phyloP scores from a whole-genome alignment of 2,888 invertebrate species.

The Drosophila koepferae region DNA sequence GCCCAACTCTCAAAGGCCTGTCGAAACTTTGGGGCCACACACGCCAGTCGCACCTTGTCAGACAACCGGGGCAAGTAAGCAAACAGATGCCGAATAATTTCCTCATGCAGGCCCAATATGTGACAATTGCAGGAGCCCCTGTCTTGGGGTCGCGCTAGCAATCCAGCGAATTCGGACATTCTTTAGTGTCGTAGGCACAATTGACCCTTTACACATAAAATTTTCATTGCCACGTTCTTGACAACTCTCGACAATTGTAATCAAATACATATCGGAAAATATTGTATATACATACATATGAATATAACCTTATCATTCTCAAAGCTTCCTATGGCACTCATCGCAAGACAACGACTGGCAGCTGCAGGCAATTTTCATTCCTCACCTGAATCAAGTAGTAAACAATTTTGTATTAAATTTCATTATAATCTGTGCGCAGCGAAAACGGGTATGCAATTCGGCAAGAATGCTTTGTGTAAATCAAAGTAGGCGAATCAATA shows the following conservation, averaged over 20 bases:
- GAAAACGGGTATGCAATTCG: background rate
- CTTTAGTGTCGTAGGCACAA: conserved; percentile 14
- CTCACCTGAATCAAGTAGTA: conserved; percentile 41
- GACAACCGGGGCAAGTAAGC: conserved; percentile 46
- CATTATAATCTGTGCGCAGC: background rate
- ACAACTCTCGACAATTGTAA: conserved; percentile 21
- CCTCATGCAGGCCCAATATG: conserved; percentile 56
- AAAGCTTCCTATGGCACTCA: conserved; percentile 53
- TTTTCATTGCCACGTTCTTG: conserved; percentile 39
- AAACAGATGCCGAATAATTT: conserved; percentile 51
- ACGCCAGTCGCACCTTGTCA: conserved; percentile 62
- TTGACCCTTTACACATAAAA: conserved; percentile 42
- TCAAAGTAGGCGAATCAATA: background rate
- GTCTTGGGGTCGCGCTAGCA: background rate
- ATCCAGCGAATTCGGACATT: conserved; percentile 33
- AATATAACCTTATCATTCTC: conserved; percentile 1
- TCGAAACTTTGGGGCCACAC: conserved; percentile 49
- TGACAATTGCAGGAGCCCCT: conserved; percentile 9
- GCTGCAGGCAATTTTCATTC: conserved; percentile 74
- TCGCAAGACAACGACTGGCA: conserved; percentile 40
- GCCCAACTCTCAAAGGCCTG: conserved; percentile 56
- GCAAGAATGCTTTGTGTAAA: background rate
- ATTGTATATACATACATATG: background rate
- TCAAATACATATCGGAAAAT: background rate
- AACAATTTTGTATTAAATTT: conserved; percentile 40